Evolutionary conservation across 2,888 invertebrate genomes (phyloP).

Genomic region (Torymus tubicola): DNA sequence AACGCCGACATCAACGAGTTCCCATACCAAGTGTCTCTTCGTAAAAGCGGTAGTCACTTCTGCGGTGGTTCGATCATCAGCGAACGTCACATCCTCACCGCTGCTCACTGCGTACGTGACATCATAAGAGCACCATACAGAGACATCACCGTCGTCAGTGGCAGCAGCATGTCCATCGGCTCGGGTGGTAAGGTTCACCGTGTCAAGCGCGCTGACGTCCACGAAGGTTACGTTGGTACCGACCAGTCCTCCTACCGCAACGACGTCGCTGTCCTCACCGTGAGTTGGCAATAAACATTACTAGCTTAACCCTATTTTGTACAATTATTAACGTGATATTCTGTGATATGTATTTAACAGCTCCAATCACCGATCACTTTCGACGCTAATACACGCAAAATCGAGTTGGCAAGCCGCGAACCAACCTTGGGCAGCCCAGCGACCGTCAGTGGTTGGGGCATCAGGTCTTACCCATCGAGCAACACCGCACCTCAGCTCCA

Average conservation of each 20-base stretch:
- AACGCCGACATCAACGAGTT: conserved; percentile 39
- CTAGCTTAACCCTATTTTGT: too few species aligned
- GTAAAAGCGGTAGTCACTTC: conserved; percentile 24
- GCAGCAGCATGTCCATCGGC: conserved; percentile 29
- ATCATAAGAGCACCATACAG: neutral
- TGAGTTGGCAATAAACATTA: conserved; percentile 7
- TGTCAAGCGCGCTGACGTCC: conserved; percentile 11
- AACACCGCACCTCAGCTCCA: neutral
- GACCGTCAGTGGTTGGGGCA: conserved; percentile 36
- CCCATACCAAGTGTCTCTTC: conserved; percentile 58
- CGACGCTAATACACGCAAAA: neutral
- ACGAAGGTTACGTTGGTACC: conserved; percentile 11
- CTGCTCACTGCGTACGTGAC: conserved; percentile 58
- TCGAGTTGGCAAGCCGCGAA: neutral
- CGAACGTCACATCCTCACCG: conserved; percentile 54
- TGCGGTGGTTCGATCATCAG: conserved; percentile 59
- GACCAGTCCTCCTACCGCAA: conserved; percentile 14
- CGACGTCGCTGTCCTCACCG: conserved; percentile 56
- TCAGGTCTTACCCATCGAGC: conserved; percentile 31
- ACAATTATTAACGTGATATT: too few species aligned
- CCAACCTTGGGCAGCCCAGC: neutral
- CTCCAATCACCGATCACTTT: neutral
- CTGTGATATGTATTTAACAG: neutral
- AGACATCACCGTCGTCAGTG: conserved; percentile 49
- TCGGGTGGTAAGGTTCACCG: conserved; percentile 29